phyloP scores from a whole-genome alignment of 1,140 invertebrate species.

The Drosophila bocqueti region DNA sequence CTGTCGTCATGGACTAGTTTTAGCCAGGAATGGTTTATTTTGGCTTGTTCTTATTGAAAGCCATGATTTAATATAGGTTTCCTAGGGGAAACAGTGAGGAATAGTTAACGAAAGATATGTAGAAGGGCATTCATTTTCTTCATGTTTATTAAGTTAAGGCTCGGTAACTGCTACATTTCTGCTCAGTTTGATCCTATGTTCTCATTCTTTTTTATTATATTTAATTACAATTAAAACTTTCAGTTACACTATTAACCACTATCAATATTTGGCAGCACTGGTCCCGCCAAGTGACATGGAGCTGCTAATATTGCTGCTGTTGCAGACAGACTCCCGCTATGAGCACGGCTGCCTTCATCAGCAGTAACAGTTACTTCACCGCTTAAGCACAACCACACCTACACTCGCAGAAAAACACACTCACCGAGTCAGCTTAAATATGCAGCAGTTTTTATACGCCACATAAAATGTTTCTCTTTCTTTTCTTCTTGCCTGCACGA shows the following conservation, averaged over 20 bases:
- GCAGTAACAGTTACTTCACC: constrained; percentile 58
- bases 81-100: not conserved
- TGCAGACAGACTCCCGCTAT: constrained; percentile 44
- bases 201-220: not conserved
- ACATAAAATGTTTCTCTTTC: constrained; percentile 72
- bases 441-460: constrained; percentile 66
- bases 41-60: not conserved
- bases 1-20: not conserved
- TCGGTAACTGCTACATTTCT: not conserved
- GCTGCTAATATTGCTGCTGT: constrained; percentile 36
- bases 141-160: no score
- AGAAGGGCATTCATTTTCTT: no score
- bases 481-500: constrained; percentile 38
- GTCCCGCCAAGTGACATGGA: not conserved
- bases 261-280: constrained; percentile 8
- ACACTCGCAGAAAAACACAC: constrained; percentile 26
- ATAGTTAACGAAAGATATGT: not conserved
- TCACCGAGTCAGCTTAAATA: constrained; percentile 55
- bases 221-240: not conserved
- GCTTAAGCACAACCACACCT: constrained; percentile 35
- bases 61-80: not conserved
- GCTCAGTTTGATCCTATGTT: not conserved
- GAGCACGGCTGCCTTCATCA: constrained; percentile 53
- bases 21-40: not conserved
- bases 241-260: not conserved